These are phyloP conservation scores for Cyprinus carpio DNA, from an alignment of 2,113 vertebrate genomes.

Conservation along the genomic window DNA sequence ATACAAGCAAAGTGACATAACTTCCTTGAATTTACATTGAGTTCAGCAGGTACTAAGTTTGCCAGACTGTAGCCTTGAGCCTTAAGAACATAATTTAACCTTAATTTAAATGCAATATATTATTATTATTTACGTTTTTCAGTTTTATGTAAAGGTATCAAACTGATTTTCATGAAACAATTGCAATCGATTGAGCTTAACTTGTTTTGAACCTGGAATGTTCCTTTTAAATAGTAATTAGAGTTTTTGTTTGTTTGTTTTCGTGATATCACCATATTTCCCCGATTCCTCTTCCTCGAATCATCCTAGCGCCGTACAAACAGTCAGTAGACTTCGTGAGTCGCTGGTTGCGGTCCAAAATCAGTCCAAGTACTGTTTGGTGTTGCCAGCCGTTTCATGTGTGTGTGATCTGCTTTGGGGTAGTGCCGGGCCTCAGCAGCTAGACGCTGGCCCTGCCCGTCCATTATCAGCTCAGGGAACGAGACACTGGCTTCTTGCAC, in stretches of 20 bases:
- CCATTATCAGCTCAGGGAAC: conserved; percentile 65
- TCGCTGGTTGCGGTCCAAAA: conserved; percentile 64
- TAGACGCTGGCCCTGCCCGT: conserved; percentile 46
- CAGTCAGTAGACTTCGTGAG: conserved; percentile 58
- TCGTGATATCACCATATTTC: conserved; percentile 41
- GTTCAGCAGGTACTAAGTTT: not conserved
- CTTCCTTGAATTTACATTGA: not conserved
- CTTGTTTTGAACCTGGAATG: not conserved
- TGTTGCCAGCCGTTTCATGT: conserved; percentile 85
- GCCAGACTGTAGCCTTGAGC: not conserved
- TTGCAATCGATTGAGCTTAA: conserved; percentile 18
- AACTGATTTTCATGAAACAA: not conserved
- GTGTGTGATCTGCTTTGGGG: conserved; percentile 70
- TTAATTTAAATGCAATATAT: not conserved
- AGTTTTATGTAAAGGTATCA: conserved; percentile 9
- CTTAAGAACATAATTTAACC: not conserved
- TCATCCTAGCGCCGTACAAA: conserved; percentile 64
- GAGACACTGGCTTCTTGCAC: conserved; percentile 66
- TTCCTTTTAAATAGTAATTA: conserved; percentile 1
- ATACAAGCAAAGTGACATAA: not conserved
- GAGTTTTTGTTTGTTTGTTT: conserved; percentile 13
- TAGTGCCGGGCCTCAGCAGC: conserved; percentile 53
- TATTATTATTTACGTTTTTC: not conserved
- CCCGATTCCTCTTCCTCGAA: conserved; percentile 61
- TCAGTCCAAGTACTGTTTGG: conserved; percentile 93